Evolutionary conservation across 2,113 vertebrate species (phyloP).

Genomic region (Rhinolophus ferrumequinum): DNA sequence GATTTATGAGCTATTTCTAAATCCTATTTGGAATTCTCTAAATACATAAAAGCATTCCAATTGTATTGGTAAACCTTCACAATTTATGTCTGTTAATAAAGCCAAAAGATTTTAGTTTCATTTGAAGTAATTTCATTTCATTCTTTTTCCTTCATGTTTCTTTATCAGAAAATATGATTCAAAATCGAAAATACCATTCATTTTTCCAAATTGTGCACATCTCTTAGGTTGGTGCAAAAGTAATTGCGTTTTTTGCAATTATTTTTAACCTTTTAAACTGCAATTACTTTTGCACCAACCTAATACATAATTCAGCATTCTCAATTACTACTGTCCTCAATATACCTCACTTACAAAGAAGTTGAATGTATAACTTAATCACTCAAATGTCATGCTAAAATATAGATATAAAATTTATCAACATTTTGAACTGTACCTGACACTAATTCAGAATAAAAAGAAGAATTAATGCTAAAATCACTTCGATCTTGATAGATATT

Average conservation of each 20-base stretch:
- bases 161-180: constrained; percentile 33
- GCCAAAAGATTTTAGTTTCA: constrained; percentile 32
- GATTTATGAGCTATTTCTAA: constrained; percentile 77
- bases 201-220: background rate
- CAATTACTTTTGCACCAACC: too few species aligned
- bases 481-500: background rate
- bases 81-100: constrained; percentile 72
- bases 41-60: constrained; percentile 72
- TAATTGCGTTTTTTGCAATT: too few species aligned
- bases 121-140: constrained; percentile 29
- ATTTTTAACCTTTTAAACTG: too few species aligned
- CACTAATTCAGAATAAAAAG: constrained; percentile 23
- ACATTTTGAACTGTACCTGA: constrained; percentile 9
- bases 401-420: background rate
- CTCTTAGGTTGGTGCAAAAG: background rate
- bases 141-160: constrained; percentile 10
- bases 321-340: background rate
- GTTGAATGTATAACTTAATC: background rate
- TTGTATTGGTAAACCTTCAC: constrained; percentile 62
- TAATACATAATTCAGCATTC: background rate
- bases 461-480: background rate
- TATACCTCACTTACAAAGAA: background rate
- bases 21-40: constrained; percentile 70
- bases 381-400: background rate
- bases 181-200: constrained; percentile 34